Conservation (phyloP, 2,888 invertebrate genomes). For the Omphaloscelis lunosa region DNA sequence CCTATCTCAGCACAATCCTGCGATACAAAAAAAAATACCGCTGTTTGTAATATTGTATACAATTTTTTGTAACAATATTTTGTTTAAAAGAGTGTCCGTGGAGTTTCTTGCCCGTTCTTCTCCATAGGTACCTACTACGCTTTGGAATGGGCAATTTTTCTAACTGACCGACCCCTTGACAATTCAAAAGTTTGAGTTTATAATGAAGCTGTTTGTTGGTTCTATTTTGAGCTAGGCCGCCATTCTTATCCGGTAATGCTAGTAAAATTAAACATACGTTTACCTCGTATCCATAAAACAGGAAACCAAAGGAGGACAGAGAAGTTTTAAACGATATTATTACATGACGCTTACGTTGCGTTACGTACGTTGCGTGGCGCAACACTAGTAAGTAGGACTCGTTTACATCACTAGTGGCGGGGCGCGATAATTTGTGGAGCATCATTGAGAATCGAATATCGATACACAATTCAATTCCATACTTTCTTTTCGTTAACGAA, state of each 20-base stretch:
- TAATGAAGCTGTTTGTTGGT: no score
- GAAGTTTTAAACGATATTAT: conserved; percentile 53
- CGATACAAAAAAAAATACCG: no score
- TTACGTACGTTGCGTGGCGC: conserved; percentile 56
- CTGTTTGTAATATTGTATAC: no score
- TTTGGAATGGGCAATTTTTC: no score
- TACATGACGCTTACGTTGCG: conserved; percentile 66
- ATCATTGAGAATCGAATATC: conserved; percentile 17
- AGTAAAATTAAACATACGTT: conserved; percentile 15
- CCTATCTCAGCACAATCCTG: no score
- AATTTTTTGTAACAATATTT: no score
- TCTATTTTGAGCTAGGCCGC: not conserved
- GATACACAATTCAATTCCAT: not conserved
- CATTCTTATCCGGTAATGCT: conserved; percentile 15
- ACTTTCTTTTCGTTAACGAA: no score
- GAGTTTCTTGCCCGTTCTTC: no score
- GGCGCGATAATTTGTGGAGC: conserved; percentile 26
- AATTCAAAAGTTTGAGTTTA: no score
- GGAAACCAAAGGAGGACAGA: conserved; percentile 59
- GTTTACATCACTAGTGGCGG: conserved; percentile 56
- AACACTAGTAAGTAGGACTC: conserved; percentile 59
- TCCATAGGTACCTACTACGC: no score
- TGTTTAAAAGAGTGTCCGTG: no score
- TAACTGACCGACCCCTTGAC: no score
- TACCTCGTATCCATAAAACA: conserved; percentile 42